Evolutionary conservation across 92 coral and sea anemone species (phyloP), one percentile per base, ranked within the genome.

Genomic region (Siderastrea radians): DNA sequence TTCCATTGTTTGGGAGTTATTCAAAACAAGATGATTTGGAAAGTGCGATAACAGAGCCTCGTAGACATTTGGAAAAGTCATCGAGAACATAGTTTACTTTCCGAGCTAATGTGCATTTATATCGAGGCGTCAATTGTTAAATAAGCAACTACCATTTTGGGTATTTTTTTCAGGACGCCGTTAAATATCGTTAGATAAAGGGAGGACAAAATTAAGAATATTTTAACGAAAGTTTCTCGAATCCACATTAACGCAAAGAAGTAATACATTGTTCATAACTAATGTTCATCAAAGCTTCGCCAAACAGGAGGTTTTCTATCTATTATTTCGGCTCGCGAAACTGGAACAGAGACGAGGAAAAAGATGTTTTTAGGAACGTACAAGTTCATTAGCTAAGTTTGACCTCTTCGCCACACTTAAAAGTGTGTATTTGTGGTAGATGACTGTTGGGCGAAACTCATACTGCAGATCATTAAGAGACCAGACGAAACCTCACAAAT

Each of bases 1-100:
- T 73, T 61, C 57, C 86, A 83, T 83, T 83, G 87, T 83, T 72
- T 62, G 15, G 38, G 61, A 72, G 68, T 70, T 72, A 83, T 83
- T 83, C 80, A 83, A 83, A 83, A 72, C 80, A 83, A 83, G 87
- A 38, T 83, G 87, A 83, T 83, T 72, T 83, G 72, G 17, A 72
- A 72, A 72, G 38, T 3, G 69, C 62, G 87, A 83, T 72, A 83
- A 73, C 87, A 61, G 61, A 53, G 49, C 17, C 26, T 60, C 46
- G 64, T 8, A 49, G 80, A 72, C 87, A 83, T 83, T 83, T 83
- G 80, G 87, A 71, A 83, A 60, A 72, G 26, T 26, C 73, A 83
- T 83, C 87, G 79, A 60, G 26, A 48, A 13, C 59, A 3, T 72
- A 74, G 79, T 72, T 72, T 72, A 83, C 60, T 72, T 83, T 58